phyloP scores from a whole-genome alignment of 2,113 vertebrate genomes.

The Herpetotheres cachinnans region DNA sequence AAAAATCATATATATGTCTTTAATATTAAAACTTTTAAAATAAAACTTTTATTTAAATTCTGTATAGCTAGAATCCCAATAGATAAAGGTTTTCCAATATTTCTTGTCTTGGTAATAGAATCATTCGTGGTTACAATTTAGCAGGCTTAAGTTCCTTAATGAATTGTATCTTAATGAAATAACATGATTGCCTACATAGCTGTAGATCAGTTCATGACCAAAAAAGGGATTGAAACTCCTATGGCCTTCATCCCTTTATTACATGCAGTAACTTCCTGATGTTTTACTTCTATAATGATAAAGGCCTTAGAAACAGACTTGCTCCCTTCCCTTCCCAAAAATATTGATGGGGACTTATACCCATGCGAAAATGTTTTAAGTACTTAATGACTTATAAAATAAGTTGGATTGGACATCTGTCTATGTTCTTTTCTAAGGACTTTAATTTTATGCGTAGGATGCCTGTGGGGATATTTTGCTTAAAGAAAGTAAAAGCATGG shows the following conservation, averaged over 20 bases:
- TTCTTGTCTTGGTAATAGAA: neutral
- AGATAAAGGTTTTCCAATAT: neutral
- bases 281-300: neutral
- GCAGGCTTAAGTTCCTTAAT: neutral
- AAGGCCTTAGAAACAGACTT: neutral
- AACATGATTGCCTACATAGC: neutral
- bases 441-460: neutral
- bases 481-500: neutral
- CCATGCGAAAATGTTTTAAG: neutral
- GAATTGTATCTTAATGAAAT: neutral
- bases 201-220: conserved; percentile 46
- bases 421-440: neutral
- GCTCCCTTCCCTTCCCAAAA: neutral
- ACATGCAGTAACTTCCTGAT: neutral
- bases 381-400: neutral
- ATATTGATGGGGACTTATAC: neutral
- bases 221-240: neutral
- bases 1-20: neutral
- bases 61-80: neutral
- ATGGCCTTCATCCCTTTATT: conserved; percentile 41
- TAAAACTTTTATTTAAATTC: conserved; percentile 16
- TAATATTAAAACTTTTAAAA: neutral
- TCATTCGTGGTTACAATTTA: neutral
- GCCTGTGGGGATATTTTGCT: neutral
- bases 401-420: neutral